Evolutionary conservation across 1,140 invertebrate genomes (phyloP).

Genomic region (Brachionus koreanus): DNA sequence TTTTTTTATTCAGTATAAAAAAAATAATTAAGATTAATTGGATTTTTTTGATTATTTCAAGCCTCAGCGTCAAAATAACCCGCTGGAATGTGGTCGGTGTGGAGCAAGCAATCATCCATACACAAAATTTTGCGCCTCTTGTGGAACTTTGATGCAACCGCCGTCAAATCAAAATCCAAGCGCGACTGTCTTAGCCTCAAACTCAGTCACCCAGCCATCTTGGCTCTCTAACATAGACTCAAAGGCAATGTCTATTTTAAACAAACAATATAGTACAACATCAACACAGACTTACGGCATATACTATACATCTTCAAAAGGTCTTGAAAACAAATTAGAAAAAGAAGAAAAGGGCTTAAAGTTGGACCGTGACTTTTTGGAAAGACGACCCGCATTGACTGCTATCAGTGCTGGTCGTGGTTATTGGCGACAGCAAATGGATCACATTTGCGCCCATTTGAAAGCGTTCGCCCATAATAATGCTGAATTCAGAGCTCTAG

Average conservation of each 20-base stretch:
- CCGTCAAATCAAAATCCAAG: constrained; percentile 47
- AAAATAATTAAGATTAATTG: too few species aligned
- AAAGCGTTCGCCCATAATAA: constrained; percentile 58
- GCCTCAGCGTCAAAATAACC: background rate
- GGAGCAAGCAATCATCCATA: constrained; percentile 50
- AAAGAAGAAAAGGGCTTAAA: constrained; percentile 48
- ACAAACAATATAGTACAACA: constrained; percentile 46
- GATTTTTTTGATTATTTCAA: background rate
- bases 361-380: constrained; percentile 54
- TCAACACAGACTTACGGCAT: constrained; percentile 57
- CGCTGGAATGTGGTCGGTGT: constrained; percentile 50
- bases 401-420: constrained; percentile 58
- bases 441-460: constrained; percentile 58
- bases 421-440: constrained; percentile 59
- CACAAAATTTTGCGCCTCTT: constrained; percentile 50
- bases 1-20: too few species aligned
- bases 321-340: constrained; percentile 50
- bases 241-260: constrained; percentile 34
- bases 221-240: constrained; percentile 37
- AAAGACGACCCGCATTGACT: constrained; percentile 54
- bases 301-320: constrained; percentile 56
- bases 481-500: constrained; percentile 57
- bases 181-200: constrained; percentile 48
- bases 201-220: constrained; percentile 40
- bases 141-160: constrained; percentile 49